Percentiles rank a stretch among this genome's conserved stretches.
phyloP scores from a whole-genome alignment of 1,140 invertebrate species.

The Nasonia longicornis region DNA sequence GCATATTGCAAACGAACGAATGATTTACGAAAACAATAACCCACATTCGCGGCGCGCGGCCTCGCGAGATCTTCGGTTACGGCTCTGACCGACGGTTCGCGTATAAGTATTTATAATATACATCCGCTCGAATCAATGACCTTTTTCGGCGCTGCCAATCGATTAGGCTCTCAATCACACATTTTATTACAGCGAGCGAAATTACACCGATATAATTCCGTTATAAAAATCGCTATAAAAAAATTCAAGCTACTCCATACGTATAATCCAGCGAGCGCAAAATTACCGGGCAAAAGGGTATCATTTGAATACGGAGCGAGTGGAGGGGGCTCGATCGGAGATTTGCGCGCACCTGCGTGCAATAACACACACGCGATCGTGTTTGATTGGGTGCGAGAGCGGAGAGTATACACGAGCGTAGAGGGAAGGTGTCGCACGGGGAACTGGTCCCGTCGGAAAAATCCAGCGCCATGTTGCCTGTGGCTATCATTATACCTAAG shows the following conservation, averaged over 20 bases:
- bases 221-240: neutral
- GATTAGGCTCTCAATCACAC: neutral
- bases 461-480: conserved; percentile 43
- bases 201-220: too few species aligned
- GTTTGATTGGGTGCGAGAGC: conserved; percentile 16
- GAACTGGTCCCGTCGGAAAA: conserved; percentile 49
- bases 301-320: neutral
- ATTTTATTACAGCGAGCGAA: too few species aligned
- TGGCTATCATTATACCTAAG: neutral
- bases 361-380: conserved; percentile 18
- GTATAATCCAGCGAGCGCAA: neutral
- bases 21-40: conserved; percentile 43
- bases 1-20: neutral
- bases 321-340: neutral
- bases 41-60: conserved; percentile 15
- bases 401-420: too few species aligned
- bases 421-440: conserved; percentile 43
- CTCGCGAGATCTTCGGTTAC: neutral
- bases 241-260: neutral
- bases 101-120: neutral
- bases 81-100: neutral
- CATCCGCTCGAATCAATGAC: neutral
- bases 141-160: neutral
- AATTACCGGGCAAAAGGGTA: neutral
- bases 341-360: conserved; percentile 24